Conservation (phyloP, 2,797 vertebrate genomes). For the Morus bassanus region DNA sequence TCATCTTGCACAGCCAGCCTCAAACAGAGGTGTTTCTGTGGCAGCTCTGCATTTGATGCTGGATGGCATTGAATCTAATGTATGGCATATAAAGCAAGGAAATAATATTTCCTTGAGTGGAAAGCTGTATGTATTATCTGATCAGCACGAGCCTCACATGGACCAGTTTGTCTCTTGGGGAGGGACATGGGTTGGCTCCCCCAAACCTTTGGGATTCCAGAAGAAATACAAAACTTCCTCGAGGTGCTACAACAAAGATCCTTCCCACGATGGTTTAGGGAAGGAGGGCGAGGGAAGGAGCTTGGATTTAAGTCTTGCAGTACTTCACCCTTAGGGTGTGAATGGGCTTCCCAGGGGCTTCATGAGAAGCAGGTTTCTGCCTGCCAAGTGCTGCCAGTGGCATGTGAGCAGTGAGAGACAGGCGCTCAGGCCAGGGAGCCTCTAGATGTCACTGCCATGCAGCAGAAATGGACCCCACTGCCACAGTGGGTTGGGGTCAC, state of each 20-base stretch:
- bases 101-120: neutral
- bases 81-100: neutral
- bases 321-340: neutral
- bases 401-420: neutral
- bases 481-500: neutral
- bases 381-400: neutral
- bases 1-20: neutral
- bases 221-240: neutral
- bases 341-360: neutral
- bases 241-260: neutral
- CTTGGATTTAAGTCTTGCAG: neutral
- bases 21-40: neutral
- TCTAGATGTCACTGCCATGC: slow-evolving; percentile 66
- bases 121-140: neutral
- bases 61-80: neutral
- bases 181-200: neutral
- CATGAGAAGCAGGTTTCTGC: neutral
- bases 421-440: neutral
- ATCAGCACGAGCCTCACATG: neutral
- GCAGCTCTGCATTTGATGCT: neutral
- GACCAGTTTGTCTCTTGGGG: neutral
- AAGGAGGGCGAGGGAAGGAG: neutral
- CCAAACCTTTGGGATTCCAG: neutral
- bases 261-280: neutral
- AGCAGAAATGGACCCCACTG: neutral